These are phyloP conservation scores for Calvadosia cruxmelitensis DNA, from an alignment of 30 jellyfish, hydroid and myxozoan genomes.

Conservation along the genomic window DNA sequence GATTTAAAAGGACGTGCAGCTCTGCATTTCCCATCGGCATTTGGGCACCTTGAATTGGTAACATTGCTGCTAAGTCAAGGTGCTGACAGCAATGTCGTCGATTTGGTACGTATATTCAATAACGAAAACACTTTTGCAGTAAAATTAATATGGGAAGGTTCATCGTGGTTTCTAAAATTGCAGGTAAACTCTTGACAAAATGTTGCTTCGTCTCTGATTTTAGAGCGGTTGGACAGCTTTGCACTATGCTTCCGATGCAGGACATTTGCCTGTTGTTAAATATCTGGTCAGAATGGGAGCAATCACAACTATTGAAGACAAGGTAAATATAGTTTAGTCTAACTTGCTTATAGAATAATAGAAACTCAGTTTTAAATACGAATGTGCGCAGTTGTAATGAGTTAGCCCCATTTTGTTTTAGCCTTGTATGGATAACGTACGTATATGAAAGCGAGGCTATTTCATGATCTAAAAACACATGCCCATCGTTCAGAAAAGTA, in stretches of 20 bases:
- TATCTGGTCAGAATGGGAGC: slow-evolving; percentile 87
- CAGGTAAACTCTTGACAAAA: background rate
- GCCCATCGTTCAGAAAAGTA: no score
- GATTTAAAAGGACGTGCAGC: slow-evolving; percentile 69
- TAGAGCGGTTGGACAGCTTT: slow-evolving; percentile 93
- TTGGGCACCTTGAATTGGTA: slow-evolving; percentile 79
- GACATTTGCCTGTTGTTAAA: slow-evolving; percentile 65
- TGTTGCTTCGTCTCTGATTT: background rate
- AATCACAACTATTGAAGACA: slow-evolving; percentile 77
- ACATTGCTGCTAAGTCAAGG: slow-evolving; percentile 97
- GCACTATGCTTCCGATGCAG: slow-evolving; percentile 99
- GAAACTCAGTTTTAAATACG: no score
- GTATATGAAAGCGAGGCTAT: no score
- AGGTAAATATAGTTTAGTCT: slow-evolving; percentile 13
- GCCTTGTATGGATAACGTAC: no score
- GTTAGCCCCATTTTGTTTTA: no score
- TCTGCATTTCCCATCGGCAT: slow-evolving; percentile 77
- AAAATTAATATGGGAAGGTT: background rate
- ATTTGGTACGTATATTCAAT: slow-evolving; percentile 30
- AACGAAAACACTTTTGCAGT: background rate
- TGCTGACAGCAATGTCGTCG: slow-evolving; percentile 73
- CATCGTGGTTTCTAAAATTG: background rate
- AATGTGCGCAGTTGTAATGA: no score
- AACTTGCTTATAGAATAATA: no score
- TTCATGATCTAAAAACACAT: no score